phyloP scores from a whole-genome alignment of 2,797 vertebrate species.

The Alfaro cultratus region DNA sequence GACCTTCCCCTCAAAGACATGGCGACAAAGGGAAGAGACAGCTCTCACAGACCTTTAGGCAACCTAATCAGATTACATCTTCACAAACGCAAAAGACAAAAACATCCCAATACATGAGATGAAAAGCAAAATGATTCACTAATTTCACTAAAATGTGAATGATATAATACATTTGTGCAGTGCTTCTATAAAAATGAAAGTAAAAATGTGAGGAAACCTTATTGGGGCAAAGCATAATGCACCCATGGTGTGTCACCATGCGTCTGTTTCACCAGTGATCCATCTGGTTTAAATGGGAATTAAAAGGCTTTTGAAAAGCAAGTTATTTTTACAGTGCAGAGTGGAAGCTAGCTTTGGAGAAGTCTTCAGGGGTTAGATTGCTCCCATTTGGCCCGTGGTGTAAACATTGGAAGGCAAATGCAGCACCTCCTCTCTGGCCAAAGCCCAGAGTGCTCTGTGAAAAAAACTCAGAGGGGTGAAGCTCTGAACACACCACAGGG shows the following conservation, averaged over 20 bases:
- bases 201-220: conserved; percentile 15
- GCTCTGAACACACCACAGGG: conserved; percentile 46
- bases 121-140: not conserved
- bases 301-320: conserved; percentile 30
- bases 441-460: conserved; percentile 41
- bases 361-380: conserved; percentile 52
- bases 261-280: conserved; percentile 39
- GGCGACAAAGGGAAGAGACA: conserved; percentile 35
- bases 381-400: conserved; percentile 56
- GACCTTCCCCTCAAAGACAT: conserved; percentile 43
- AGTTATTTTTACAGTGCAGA: conserved; percentile 45
- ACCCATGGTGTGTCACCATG: conserved; percentile 30
- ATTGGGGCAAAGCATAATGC: conserved; percentile 23
- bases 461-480: conserved; percentile 52
- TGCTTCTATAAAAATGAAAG: conserved; percentile 8
- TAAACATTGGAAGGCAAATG: conserved; percentile 58
- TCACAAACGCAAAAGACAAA: not conserved
- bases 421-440: conserved; percentile 52
- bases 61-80: conserved; percentile 11
- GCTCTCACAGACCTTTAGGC: conserved; percentile 7
- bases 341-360: conserved; percentile 33
- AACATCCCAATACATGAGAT: not conserved
- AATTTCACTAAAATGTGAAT: not conserved
- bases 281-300: conserved; percentile 27
- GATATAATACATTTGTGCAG: not conserved